Conservation (phyloP, 2,888 invertebrate species). For the Latrodectus hesperus region DNA sequence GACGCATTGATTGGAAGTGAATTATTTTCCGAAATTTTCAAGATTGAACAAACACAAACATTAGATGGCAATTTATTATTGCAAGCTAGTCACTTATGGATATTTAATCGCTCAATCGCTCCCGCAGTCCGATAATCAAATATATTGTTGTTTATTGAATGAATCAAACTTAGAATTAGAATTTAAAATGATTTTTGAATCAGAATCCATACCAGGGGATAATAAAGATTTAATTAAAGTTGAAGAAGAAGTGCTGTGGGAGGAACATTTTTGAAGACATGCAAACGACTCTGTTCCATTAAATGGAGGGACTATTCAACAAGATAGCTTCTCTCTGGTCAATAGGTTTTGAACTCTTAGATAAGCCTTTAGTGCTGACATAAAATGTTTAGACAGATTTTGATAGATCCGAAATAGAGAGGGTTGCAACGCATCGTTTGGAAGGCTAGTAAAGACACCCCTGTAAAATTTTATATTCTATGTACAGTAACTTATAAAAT, state of each 20-base stretch:
- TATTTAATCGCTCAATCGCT: not conserved
- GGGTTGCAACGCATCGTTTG: not conserved
- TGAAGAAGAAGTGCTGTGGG: not conserved
- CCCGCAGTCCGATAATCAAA: not conserved
- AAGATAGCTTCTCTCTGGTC: not conserved
- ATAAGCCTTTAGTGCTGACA: not conserved
- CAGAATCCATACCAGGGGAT: not conserved
- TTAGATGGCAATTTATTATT: too few relatives aligned
- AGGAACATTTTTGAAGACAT: conserved; percentile 6
- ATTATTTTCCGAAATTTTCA: too few relatives aligned
- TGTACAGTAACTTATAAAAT: not conserved
- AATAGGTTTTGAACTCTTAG: not conserved
- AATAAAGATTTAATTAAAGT: not conserved
- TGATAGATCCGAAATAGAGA: not conserved
- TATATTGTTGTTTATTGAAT: not conserved
- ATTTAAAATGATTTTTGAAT: conserved; percentile 1
- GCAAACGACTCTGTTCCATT: not conserved
- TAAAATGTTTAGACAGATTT: not conserved
- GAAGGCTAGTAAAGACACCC: not conserved
- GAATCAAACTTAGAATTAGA: not conserved
- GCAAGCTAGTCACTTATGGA: too few relatives aligned
- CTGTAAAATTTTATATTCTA: not conserved
- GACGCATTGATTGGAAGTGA: too few relatives aligned
- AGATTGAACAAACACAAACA: too few relatives aligned
- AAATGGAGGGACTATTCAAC: too few relatives aligned